phyloP scores from a whole-genome alignment of 2,888 invertebrate genomes.

The Andrena camellia region DNA sequence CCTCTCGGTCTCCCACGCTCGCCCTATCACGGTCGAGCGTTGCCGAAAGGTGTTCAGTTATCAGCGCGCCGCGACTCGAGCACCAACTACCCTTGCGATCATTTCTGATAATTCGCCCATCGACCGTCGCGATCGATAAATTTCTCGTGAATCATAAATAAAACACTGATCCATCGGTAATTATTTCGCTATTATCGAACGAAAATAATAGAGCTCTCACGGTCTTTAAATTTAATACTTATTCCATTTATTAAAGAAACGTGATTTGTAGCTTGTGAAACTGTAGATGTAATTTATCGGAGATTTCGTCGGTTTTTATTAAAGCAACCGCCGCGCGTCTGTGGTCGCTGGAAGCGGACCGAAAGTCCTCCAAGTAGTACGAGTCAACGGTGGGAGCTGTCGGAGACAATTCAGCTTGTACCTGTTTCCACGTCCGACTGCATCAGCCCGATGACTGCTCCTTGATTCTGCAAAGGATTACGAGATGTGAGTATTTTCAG shows the following conservation, averaged over 20 bases:
- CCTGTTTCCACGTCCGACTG: not conserved
- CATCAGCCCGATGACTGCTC: not conserved
- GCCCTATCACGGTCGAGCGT: slow-evolving; percentile 29
- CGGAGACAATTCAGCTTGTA: not conserved
- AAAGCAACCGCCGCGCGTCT: not conserved
- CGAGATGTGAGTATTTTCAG: slow-evolving; percentile 6
- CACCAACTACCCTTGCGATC: slow-evolving; percentile 8
- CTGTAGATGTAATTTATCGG: not conserved
- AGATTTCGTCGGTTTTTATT: not conserved
- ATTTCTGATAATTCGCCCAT: not conserved
- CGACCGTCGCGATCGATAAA: slow-evolving; percentile 1
- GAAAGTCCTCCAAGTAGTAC: not conserved
- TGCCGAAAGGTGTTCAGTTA: slow-evolving; percentile 60
- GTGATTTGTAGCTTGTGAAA: not conserved
- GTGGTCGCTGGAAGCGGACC: not conserved
- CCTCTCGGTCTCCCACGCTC: slow-evolving; percentile 24
- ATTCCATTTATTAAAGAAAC: not conserved
- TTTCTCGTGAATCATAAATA: not conserved
- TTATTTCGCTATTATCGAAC: not conserved
- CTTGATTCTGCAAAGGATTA: not conserved
- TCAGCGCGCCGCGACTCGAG: slow-evolving; percentile 62
- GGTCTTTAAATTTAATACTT: not conserved
- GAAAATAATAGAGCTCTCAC: not conserved
- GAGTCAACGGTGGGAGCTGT: not conserved
- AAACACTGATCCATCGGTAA: not conserved